Evolutionary conservation across 1,140 invertebrate genomes (phyloP).

Genomic region (Vanessa atalanta): DNA sequence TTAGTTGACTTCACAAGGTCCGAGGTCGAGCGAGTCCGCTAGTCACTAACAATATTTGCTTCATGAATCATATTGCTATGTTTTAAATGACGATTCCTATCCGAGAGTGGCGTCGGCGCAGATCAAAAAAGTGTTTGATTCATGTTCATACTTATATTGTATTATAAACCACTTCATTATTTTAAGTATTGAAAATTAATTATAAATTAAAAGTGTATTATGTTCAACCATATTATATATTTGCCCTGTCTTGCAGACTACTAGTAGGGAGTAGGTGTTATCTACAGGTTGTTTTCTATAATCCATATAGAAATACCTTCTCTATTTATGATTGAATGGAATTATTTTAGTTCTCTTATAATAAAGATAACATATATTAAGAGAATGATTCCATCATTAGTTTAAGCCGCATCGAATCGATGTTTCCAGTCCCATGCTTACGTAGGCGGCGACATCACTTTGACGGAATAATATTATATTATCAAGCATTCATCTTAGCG

Average conservation of each 20-base stretch:
- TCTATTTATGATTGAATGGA: background rate
- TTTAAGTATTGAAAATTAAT: background rate
- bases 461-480: conserved; percentile 3
- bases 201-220: too few relatives aligned
- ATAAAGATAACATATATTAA: background rate
- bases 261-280: too few relatives aligned
- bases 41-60: conserved; percentile 46
- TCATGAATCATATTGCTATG: conserved; percentile 47
- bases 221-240: too few relatives aligned
- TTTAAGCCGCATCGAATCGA: background rate
- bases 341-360: background rate
- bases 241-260: too few relatives aligned
- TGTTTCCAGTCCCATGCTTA: background rate
- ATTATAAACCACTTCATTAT: background rate
- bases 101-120: conserved; percentile 15
- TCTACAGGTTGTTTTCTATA: too few relatives aligned
- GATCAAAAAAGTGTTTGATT: conserved; percentile 2
- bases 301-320: background rate
- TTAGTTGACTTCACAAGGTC: conserved; percentile 43
- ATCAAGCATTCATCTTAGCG: conserved; percentile 1
- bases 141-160: conserved; percentile 8
- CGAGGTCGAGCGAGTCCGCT: conserved; percentile 39
- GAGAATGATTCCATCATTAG: background rate
- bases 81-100: conserved; percentile 29
- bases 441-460: conserved; percentile 2